Percentiles rank a stretch among this genome's conserved stretches.
These are phyloP conservation scores for Zaprionus camerounensis DNA, from an alignment of 1,140 invertebrate genomes.

Conservation along the genomic window DNA sequence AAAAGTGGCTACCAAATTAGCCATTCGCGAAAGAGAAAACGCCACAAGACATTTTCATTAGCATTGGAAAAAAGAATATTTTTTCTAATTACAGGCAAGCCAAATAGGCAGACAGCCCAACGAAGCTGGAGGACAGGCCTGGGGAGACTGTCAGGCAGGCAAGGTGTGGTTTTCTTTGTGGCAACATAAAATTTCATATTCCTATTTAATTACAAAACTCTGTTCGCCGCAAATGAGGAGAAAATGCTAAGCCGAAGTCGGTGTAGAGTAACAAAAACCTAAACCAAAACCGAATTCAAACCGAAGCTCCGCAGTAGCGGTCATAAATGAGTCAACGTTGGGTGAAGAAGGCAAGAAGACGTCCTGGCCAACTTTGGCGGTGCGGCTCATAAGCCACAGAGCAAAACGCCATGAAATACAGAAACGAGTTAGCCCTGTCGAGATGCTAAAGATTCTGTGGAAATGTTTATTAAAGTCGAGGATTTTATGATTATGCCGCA, in stretches of 20 bases:
- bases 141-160: conserved; percentile 1
- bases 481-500: conserved; percentile 81
- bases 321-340: conserved; percentile 78
- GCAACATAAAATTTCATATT: conserved; percentile 73
- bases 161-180: conserved; percentile 40
- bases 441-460: conserved; percentile 80
- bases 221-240: conserved; percentile 57
- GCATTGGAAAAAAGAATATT: conserved; percentile 4
- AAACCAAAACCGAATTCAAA: conserved; percentile 1
- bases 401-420: conserved; percentile 73
- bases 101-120: not conserved
- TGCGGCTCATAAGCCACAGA: conserved; percentile 58
- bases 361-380: conserved; percentile 33
- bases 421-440: conserved; percentile 69
- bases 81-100: conserved; percentile 54
- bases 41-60: conserved; percentile 28
- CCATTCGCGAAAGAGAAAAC: conserved; percentile 25
- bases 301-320: conserved; percentile 45
- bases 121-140: not conserved
- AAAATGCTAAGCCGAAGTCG: conserved; percentile 15
- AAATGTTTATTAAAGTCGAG: conserved; percentile 81
- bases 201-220: conserved; percentile 73
- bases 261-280: not conserved
- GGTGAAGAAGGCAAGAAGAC: conserved; percentile 8
- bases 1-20: conserved; percentile 12